These are phyloP conservation scores for Pelecanoides urinatrix DNA, from an alignment of 2,113 vertebrate genomes.

Conservation along the genomic window DNA sequence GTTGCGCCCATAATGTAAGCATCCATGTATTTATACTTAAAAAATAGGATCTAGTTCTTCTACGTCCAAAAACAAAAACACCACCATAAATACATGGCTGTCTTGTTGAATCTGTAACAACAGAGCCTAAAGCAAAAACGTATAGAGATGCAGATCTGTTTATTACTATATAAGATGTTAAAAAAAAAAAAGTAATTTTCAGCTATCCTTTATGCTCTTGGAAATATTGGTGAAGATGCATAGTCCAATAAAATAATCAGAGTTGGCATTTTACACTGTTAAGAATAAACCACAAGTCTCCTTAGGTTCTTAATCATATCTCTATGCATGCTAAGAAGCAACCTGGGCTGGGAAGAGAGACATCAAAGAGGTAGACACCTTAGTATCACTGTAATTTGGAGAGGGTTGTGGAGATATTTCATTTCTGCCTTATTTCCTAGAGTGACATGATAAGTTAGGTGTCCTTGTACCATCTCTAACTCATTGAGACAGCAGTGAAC, in stretches of 20 bases:
- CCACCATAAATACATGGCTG: neutral
- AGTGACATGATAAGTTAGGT: neutral
- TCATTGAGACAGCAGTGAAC: conserved; percentile 26
- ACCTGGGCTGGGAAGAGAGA: neutral
- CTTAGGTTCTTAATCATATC: neutral
- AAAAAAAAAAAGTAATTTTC: neutral
- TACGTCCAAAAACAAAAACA: neutral
- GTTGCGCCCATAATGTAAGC: neutral
- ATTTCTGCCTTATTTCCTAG: neutral
- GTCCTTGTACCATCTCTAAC: neutral
- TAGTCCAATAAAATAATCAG: neutral
- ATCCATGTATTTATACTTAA: neutral
- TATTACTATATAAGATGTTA: neutral
- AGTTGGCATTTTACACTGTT: neutral
- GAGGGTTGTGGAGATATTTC: neutral
- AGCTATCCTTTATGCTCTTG: neutral
- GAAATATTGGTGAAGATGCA: neutral
- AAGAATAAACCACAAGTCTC: neutral
- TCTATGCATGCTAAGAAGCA: neutral
- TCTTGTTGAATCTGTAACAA: neutral
- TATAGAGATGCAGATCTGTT: neutral
- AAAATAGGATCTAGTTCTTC: neutral
- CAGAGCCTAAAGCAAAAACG: neutral
- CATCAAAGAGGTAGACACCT: neutral
- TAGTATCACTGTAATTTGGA: neutral